Percentiles rank a stretch among this genome's conserved stretches.
Conservation (phyloP, 2,888 invertebrate genomes). For the Stomorhina lunata region DNA sequence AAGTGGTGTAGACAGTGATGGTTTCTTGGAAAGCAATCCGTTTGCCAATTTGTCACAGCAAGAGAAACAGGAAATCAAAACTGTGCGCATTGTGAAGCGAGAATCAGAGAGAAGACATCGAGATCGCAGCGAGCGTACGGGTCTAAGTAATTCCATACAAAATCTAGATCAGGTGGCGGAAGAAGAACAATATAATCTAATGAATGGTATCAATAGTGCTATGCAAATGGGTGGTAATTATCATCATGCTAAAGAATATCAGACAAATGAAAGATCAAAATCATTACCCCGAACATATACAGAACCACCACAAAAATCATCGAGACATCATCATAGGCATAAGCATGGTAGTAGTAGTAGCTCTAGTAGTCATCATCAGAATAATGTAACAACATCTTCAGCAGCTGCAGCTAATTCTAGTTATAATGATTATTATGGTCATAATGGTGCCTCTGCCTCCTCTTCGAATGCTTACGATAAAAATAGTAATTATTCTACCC, state of each 20-base stretch:
- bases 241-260: conserved; percentile 72
- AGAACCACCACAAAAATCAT: conserved; percentile 72
- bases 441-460: conserved; percentile 49
- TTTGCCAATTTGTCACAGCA: conserved; percentile 84
- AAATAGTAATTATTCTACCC: conserved; percentile 74
- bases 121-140: conserved; percentile 85
- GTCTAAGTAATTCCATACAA: conserved; percentile 77
- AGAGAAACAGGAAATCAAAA: conserved; percentile 94
- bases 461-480: conserved; percentile 73
- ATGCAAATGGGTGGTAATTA: conserved; percentile 42
- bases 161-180: conserved; percentile 80
- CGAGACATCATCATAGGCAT: conserved; percentile 69
- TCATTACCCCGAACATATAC: conserved; percentile 81
- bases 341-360: conserved; percentile 68
- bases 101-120: conserved; percentile 93
- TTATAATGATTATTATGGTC: conserved; percentile 68
- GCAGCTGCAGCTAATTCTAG: conserved; percentile 41
- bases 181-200: conserved; percentile 74
- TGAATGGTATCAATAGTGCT: conserved; percentile 57
- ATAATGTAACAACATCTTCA: conserved; percentile 63
- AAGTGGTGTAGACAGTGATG: conserved; percentile 79
- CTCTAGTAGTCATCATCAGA: too few species aligned
- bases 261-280: conserved; percentile 79
- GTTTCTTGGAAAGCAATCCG: conserved; percentile 77
- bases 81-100: conserved; percentile 94